Evolutionary conservation across 1,140 invertebrate species (phyloP).

Genomic region (Drosophila obscura): DNA sequence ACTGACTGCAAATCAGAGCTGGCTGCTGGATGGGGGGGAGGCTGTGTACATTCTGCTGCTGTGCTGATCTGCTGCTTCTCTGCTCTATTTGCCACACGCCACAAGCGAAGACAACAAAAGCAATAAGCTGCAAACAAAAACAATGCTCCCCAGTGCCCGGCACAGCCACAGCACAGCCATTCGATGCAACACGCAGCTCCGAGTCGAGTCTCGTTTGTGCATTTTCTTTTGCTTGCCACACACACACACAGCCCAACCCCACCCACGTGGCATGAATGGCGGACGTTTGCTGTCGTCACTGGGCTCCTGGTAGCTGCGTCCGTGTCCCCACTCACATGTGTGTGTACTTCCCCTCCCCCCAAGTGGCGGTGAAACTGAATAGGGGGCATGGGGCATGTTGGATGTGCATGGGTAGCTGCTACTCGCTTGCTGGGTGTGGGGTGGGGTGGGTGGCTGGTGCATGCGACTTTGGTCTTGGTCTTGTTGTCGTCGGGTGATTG

Average conservation of each 20-base stretch:
- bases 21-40: too few species aligned
- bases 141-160: constrained; percentile 1
- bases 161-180: not conserved
- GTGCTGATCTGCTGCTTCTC: not conserved
- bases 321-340: constrained; percentile 14
- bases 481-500: constrained; percentile 46
- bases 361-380: too few species aligned
- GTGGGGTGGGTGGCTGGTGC: not conserved
- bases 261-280: constrained; percentile 9
- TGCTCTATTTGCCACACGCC: constrained; percentile 19
- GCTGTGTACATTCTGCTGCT: too few species aligned
- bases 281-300: constrained; percentile 30
- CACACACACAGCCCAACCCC: not conserved
- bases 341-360: not conserved
- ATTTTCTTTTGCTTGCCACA: constrained; percentile 30
- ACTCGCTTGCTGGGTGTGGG: not conserved
- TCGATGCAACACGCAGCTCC: not conserved
- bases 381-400: not conserved
- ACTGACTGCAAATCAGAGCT: too few species aligned
- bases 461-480: constrained; percentile 50
- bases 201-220: constrained; percentile 28
- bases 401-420: not conserved
- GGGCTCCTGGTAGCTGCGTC: constrained; percentile 42
- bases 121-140: constrained; percentile 7
- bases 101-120: constrained; percentile 26